Conservation (phyloP, 2,113 vertebrate genomes). For the Spea multiplicata region DNA sequence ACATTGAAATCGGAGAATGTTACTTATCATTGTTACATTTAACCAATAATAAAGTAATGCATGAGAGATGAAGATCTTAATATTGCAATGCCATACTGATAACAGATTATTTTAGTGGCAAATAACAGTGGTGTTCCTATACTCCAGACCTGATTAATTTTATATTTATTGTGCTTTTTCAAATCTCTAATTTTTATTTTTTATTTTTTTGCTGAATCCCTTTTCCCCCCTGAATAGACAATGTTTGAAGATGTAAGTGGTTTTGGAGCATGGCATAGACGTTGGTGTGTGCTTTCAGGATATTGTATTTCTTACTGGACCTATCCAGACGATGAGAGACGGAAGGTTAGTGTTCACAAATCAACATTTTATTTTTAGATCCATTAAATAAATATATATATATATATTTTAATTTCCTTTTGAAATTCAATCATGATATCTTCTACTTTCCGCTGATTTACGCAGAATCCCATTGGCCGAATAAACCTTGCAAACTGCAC, state of each 20-base stretch:
- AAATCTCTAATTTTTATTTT: not conserved
- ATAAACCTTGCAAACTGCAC: slow-evolving; percentile 90
- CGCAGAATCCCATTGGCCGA: slow-evolving; percentile 83
- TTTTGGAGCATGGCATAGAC: slow-evolving; percentile 93
- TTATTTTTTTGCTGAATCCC: not conserved
- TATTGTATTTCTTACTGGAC: slow-evolving; percentile 97
- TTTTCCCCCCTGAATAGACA: slow-evolving; percentile 65
- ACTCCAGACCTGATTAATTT: too few relatives aligned
- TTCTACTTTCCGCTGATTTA: not conserved
- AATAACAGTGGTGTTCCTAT: not conserved
- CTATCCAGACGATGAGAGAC: slow-evolving; percentile 91
- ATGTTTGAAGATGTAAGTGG: slow-evolving; percentile 99
- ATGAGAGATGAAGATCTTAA: not conserved
- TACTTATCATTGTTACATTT: too few relatives aligned
- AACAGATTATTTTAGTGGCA: not conserved
- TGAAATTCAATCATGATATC: not conserved
- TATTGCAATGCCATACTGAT: not conserved
- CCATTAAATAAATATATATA: too few relatives aligned
- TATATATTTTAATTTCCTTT: not conserved
- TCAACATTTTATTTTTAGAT: not conserved
- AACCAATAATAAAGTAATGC: too few relatives aligned
- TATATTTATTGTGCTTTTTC: not conserved
- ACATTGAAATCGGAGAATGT: too few relatives aligned
- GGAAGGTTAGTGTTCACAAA: slow-evolving; percentile 73
- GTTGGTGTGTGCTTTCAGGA: slow-evolving; percentile 91